These are phyloP conservation scores for Carpatolechia fugitivella DNA, from an alignment of 2,888 invertebrate species.

Conservation along the genomic window DNA sequence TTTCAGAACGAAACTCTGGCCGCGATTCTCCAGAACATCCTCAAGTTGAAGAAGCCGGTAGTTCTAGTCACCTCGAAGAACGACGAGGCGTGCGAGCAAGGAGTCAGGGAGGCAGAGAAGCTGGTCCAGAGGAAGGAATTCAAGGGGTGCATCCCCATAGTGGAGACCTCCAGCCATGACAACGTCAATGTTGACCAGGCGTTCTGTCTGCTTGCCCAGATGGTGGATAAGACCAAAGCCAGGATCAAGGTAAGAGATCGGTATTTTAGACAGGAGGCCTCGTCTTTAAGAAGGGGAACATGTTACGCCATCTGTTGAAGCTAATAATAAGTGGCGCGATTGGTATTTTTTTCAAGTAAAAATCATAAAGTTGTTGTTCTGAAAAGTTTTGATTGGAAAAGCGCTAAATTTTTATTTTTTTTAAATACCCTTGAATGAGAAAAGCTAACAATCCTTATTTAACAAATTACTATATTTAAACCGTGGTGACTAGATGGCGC, in stretches of 20 bases:
- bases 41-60: conserved; percentile 96
- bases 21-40: conserved; percentile 89
- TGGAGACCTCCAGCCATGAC: conserved; percentile 97
- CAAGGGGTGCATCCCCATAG: conserved; percentile 90
- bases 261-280: too few species aligned
- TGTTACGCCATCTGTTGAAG: too few species aligned
- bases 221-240: conserved; percentile 94
- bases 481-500: too few species aligned
- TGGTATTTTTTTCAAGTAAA: too few species aligned
- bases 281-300: too few species aligned
- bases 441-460: too few species aligned
- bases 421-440: too few species aligned
- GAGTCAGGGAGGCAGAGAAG: conserved; percentile 92
- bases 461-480: too few species aligned
- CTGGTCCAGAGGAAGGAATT: conserved; percentile 93
- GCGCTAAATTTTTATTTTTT: too few species aligned
- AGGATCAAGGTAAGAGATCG: conserved; percentile 72
- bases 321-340: too few species aligned
- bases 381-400: too few species aligned
- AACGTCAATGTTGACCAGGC: conserved; percentile 97
- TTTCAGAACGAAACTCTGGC: conserved; percentile 85
- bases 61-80: conserved; percentile 97
- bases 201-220: conserved; percentile 92
- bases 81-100: conserved; percentile 93
- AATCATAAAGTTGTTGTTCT: too few species aligned